Conservation (phyloP, 2,797 vertebrate genomes). For the Sebastes elongatus region DNA sequence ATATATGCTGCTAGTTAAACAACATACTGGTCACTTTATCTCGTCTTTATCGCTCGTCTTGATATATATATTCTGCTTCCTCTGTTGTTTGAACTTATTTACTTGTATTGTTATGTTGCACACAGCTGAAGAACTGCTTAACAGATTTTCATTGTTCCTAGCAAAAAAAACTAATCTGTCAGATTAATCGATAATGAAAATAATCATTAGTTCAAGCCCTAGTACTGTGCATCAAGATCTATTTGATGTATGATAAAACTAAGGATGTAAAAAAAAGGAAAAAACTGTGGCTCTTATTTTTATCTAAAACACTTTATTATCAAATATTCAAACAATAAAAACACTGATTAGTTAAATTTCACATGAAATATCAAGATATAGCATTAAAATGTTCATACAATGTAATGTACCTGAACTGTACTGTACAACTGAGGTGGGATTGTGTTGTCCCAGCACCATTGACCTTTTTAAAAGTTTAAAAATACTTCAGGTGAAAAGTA, state of each 20-base stretch:
- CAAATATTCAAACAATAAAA: slow-evolving; percentile 6
- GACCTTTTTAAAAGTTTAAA: background rate
- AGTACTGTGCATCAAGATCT: background rate
- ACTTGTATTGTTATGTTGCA: no score
- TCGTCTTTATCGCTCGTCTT: no score
- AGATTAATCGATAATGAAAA: background rate
- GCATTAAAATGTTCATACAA: background rate
- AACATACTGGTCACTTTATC: no score
- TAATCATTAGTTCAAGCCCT: background rate
- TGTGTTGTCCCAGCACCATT: background rate
- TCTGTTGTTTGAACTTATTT: no score
- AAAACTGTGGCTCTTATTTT: background rate
- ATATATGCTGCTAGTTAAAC: no score
- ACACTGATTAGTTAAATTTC: background rate
- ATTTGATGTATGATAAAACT: background rate
- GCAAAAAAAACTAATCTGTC: background rate
- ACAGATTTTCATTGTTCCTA: no score
- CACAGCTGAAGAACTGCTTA: no score
- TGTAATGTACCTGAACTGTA: background rate
- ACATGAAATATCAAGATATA: background rate
- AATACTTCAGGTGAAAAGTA: slow-evolving; percentile 6
- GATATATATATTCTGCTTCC: no score
- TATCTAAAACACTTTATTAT: slow-evolving; percentile 8
- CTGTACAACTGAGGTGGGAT: background rate
- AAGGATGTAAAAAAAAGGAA: background rate